Conservation (phyloP, 2,888 invertebrate genomes). For the Pseudococcus longispinus region DNA sequence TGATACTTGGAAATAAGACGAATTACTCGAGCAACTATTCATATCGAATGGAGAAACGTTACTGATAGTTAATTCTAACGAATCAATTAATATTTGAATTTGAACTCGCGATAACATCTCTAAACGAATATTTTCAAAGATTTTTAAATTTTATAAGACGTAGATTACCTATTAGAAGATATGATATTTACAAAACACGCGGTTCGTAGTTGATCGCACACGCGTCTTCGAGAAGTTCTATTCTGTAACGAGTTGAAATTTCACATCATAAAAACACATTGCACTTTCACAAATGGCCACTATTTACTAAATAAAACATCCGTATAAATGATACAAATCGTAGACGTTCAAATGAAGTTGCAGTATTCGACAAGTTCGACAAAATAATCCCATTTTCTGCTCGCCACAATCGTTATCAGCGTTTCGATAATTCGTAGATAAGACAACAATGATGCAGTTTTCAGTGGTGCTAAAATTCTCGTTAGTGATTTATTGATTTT, state of each 20-base stretch:
- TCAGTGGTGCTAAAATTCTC: neutral
- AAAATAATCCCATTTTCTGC: neutral
- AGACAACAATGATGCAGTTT: neutral
- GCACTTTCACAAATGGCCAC: neutral
- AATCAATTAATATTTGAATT: slow-evolving; percentile 10
- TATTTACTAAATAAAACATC: neutral
- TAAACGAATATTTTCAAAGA: neutral
- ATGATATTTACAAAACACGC: neutral
- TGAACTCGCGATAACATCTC: slow-evolving; percentile 14
- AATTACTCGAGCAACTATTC: neutral
- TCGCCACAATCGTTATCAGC: neutral
- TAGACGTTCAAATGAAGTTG: neutral
- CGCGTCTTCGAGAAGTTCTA: neutral
- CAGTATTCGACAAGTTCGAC: neutral
- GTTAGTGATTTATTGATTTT: neutral
- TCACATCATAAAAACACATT: neutral
- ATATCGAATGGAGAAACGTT: neutral
- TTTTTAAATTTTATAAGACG: neutral
- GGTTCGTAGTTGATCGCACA: neutral
- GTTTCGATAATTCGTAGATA: neutral
- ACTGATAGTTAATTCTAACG: neutral
- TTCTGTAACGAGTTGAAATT: neutral
- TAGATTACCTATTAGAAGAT: neutral
- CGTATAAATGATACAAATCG: neutral
- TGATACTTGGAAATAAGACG: neutral